phyloP scores from a whole-genome alignment of 2,797 vertebrate species.

The Neostethus bicornis region DNA sequence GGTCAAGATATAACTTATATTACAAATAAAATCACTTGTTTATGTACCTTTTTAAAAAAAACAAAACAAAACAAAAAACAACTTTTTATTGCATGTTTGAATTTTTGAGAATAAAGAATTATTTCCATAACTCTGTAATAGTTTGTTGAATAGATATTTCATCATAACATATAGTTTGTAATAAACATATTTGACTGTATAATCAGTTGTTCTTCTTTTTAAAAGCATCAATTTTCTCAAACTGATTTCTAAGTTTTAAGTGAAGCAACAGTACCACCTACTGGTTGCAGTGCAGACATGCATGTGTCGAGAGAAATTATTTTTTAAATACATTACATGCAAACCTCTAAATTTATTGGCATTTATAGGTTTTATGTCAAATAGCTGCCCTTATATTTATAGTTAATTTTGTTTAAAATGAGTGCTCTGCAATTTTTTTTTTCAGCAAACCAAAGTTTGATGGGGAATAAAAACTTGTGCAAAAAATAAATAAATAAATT shows the following conservation, averaged over 20 bases:
- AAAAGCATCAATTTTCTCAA: not conserved
- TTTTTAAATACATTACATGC: too few species aligned
- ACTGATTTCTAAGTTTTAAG: slow-evolving; percentile 5
- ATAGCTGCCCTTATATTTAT: not conserved
- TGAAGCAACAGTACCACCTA: slow-evolving; percentile 37
- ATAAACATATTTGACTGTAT: slow-evolving; percentile 34
- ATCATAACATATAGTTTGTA: slow-evolving; percentile 25
- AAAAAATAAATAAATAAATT: too few species aligned
- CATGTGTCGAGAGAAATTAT: too few species aligned
- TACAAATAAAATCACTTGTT: slow-evolving; percentile 24
- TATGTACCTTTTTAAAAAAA: slow-evolving; percentile 29
- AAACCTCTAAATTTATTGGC: not conserved
- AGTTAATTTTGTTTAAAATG: too few species aligned
- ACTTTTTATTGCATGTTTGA: slow-evolving; percentile 47
- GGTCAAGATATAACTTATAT: slow-evolving; percentile 16
- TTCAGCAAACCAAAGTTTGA: too few species aligned
- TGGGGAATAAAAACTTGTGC: too few species aligned
- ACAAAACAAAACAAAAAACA: too few species aligned
- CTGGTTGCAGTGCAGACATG: slow-evolving; percentile 15
- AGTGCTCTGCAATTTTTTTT: too few species aligned
- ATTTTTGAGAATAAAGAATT: slow-evolving; percentile 42
- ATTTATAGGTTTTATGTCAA: not conserved
- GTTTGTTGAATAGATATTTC: slow-evolving; percentile 5
- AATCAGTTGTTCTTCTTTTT: not conserved
- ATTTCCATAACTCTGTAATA: slow-evolving; percentile 14